These are phyloP conservation scores for Hemiscyllium ocellatum DNA, from an alignment of 2,113 vertebrate species.

Conservation along the genomic window DNA sequence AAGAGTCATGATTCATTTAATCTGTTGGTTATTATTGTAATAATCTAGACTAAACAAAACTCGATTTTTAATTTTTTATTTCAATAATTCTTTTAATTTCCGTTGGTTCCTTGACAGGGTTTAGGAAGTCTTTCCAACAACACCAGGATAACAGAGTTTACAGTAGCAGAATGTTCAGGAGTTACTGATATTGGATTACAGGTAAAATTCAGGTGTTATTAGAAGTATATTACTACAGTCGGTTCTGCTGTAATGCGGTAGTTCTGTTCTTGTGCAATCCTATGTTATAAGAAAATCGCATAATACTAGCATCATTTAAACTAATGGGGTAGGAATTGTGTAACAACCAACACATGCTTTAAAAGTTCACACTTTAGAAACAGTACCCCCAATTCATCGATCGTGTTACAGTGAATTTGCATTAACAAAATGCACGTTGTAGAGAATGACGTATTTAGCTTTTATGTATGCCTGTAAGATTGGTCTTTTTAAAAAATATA, in stretches of 20 bases:
- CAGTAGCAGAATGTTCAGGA: constrained; percentile 55
- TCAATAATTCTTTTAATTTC: not conserved
- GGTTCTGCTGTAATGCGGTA: too few relatives aligned
- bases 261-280: too few relatives aligned
- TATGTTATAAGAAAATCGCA: too few relatives aligned
- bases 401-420: too few relatives aligned
- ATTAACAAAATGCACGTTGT: too few relatives aligned
- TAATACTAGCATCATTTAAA: too few relatives aligned
- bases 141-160: constrained; percentile 58
- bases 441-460: not conserved
- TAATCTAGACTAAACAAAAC: not conserved
- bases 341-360: too few relatives aligned
- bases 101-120: constrained; percentile 53
- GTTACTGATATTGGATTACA: constrained; percentile 66
- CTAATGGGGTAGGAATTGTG: too few relatives aligned
- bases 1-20: not conserved
- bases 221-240: not conserved
- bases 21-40: not conserved
- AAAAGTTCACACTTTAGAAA: too few relatives aligned
- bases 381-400: too few relatives aligned
- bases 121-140: constrained; percentile 51
- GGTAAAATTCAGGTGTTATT: constrained; percentile 50
- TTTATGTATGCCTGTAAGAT: not conserved
- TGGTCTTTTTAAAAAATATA: not conserved
- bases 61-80: not conserved